Evolutionary conservation across 2,888 invertebrate genomes (phyloP).

Genomic region (Diarsia rubi): DNA sequence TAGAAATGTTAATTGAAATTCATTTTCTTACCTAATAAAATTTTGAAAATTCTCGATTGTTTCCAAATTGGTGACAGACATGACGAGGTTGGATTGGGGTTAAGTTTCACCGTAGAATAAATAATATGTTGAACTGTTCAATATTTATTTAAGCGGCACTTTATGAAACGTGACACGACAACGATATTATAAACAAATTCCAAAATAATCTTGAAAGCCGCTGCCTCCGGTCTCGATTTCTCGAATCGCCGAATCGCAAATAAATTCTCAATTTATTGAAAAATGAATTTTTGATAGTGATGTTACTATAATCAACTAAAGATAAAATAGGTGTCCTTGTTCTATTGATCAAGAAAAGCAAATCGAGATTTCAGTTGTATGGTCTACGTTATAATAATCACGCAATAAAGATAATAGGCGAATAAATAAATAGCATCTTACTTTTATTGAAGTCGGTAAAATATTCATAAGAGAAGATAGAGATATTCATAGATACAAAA

Average conservation of each 20-base stretch:
- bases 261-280: slow-evolving; percentile 14
- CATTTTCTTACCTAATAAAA: slow-evolving; percentile 80
- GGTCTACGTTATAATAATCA: no score
- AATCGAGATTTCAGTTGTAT: no score
- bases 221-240: slow-evolving; percentile 14
- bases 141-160: slow-evolving; percentile 23
- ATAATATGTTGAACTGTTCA: slow-evolving; percentile 24
- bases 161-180: slow-evolving; percentile 18
- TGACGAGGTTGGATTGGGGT: slow-evolving; percentile 77
- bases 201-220: slow-evolving; percentile 44
- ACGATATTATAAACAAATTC: slow-evolving; percentile 9
- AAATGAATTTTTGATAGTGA: slow-evolving; percentile 22
- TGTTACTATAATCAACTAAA: slow-evolving; percentile 9
- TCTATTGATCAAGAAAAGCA: no score
- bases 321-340: not conserved
- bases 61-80: slow-evolving; percentile 89
- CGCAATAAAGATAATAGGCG: no score
- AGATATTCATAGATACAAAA: no score
- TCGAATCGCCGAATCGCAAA: slow-evolving; percentile 12
- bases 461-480: no score
- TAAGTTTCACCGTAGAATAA: slow-evolving; percentile 60
- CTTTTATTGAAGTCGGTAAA: no score
- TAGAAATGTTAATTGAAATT: slow-evolving; percentile 5
- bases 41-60: slow-evolving; percentile 88
- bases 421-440: no score